These are phyloP conservation scores for Drosophila recens DNA, from an alignment of 2,888 invertebrate genomes.

Conservation along the genomic window DNA sequence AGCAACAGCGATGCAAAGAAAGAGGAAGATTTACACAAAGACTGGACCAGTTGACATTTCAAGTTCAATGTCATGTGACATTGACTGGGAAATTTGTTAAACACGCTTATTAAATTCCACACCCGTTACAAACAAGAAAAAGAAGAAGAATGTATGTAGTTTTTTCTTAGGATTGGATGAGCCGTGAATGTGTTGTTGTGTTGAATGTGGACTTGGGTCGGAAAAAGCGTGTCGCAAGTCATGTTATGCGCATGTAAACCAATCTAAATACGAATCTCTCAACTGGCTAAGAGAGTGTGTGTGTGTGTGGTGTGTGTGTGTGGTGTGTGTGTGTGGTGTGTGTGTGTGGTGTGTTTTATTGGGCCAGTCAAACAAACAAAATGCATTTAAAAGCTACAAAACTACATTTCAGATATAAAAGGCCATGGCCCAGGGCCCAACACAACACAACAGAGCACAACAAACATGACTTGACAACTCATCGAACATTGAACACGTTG, in stretches of 20 bases:
- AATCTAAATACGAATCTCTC: constrained; percentile 80
- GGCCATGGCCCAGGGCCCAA: constrained; percentile 44
- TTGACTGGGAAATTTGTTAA: constrained; percentile 69
- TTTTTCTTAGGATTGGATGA: constrained; percentile 30
- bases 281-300: constrained; percentile 16
- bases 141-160: neutral
- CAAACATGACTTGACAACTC: constrained; percentile 84
- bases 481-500: constrained; percentile 85
- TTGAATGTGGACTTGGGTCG: constrained; percentile 22
- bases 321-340: constrained; percentile 31
- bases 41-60: constrained; percentile 56
- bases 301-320: constrained; percentile 27
- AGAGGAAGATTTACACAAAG: constrained; percentile 18
- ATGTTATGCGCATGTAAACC: constrained; percentile 82
- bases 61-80: constrained; percentile 72
- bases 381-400: constrained; percentile 82
- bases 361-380: constrained; percentile 78
- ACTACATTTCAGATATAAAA: constrained; percentile 71
- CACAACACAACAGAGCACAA: constrained; percentile 35
- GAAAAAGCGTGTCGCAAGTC: constrained; percentile 77
- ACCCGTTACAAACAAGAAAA: constrained; percentile 7
- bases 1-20: constrained; percentile 1
- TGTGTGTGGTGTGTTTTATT: constrained; percentile 67
- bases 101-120: constrained; percentile 80
- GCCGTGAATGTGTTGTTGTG: constrained; percentile 3